Base-by-base conservation (phyloP, 2,113 vertebrate species). In the Diglossa brunneiventris region DNA sequence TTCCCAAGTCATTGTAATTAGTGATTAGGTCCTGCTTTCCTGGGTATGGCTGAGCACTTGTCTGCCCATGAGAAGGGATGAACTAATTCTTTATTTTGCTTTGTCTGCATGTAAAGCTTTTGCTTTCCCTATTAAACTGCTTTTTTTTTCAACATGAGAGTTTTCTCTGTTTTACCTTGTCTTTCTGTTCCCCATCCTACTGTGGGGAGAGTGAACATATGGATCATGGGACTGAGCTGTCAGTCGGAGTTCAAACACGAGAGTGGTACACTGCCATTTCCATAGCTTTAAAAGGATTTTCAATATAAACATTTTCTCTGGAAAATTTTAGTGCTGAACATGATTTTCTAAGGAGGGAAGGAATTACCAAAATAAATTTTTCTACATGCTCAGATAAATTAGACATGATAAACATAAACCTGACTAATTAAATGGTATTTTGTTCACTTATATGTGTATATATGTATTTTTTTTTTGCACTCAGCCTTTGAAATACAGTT, bases 1-100 rank as follows among this genome's bases (percentile, higher is more conserved):
- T 85, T 85, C 28, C 4, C 1, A 33, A 44, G 9, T 76, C 16
- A 67, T 30, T 0, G 0, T 21, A 44, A 27, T 2, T 1, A 8
- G 0, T 49, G 10, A 18, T 13, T 13, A 5, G 31, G 5, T 10
- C 15, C 9, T 61, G 23, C 9, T 84, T 67, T 39, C 27, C 77
- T 44, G 13, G 22, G 4, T 21, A 11, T 24, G 37, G 18, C 35
- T 74, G 33, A 73, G 19, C 18, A 50, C 10, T 33, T 59, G 14
- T 11, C 27, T 33, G 18, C 28, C 18, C 10, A 11, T 44, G 31
- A 21, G 37, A 52, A 52, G 19, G 2, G 22, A 46, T 15, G 16
- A 41, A 52, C 9, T 0, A 68, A 86, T n/a, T 66, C 27, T 7
- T 44, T 28, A 1, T 0, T 49, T 62, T 55, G 4, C 21, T 81